A percentile compares a stretch with the other conserved stretches of the same genome.
Conservation (phyloP, 2,113 vertebrate species). For the Indri indri region DNA sequence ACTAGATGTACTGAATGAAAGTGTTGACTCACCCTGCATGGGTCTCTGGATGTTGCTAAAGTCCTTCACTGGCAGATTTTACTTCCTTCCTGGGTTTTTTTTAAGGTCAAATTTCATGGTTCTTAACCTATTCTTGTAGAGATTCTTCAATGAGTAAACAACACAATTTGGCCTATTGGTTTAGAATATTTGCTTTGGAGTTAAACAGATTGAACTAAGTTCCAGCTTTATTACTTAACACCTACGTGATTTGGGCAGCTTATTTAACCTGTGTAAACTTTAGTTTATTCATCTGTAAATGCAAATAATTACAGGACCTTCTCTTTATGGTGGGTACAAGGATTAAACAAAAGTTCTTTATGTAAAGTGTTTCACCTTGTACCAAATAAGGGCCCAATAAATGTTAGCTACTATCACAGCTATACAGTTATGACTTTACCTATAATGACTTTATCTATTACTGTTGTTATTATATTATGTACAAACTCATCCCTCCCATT, state of each 20-base stretch:
- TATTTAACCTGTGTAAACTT: not conserved
- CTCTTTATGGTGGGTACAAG: not conserved
- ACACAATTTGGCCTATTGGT: not conserved
- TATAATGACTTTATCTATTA: not conserved
- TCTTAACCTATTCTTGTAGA: not conserved
- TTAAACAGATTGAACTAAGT: not conserved
- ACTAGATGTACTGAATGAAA: not conserved
- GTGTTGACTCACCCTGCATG: not conserved
- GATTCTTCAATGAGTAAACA: not conserved
- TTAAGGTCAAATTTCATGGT: not conserved
- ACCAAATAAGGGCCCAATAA: not conserved
- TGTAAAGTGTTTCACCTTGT: not conserved
- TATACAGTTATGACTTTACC: not conserved
- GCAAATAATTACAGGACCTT: not conserved
- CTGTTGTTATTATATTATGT: not conserved
- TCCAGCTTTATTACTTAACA: not conserved
- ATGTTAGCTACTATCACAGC: not conserved
- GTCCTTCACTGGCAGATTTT: not conserved
- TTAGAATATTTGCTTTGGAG: not conserved
- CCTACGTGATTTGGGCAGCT: not conserved
- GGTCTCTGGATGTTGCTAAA: not conserved
- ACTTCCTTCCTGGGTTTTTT: not conserved
- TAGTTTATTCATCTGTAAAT: not conserved
- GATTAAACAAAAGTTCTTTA: not conserved
- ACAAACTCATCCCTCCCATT: not conserved